Evolutionary conservation across 2,113 vertebrate genomes (phyloP), one percentile per base, ranked within the genome.

Genomic region (Panthera uncia): DNA sequence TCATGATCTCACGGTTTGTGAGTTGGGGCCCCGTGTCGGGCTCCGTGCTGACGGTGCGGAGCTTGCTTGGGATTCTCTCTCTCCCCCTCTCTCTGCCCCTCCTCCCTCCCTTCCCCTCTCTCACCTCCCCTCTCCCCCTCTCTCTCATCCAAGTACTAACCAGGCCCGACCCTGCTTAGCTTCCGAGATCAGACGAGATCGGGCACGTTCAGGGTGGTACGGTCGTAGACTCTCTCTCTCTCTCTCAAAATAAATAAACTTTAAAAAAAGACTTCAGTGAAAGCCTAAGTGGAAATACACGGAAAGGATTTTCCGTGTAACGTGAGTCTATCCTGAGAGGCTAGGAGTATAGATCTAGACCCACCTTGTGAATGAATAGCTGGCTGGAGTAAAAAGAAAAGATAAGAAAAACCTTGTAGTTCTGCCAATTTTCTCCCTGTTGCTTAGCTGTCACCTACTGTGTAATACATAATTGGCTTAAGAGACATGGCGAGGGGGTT

Each of bases 381-480:
- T 97, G 95, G 89, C 97, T 92, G 15, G 1, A 57, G 84, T 74
- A 71, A 68, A 97, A 97, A 96, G 89, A 27, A 82, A 71, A 96
- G 96, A 96, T 97, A 97, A 97, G 96, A 63, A 78, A n/a, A 61
- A 25, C 55, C 81, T 89, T 86, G 85, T 76, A 95, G 88, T 31
- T 27, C 55, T 94, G 94, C 89, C 96, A 93, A 13, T 29, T n/a
- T 85, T 66, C 94, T 93, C 88, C 81, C 38, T 11, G 33, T 21
- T 48, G 27, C 88, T 83, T 63, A 29, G 55, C 68, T 68, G 3
- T 94, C 86, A 66, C 82, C 94, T 52, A 63, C 94, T 89, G 66
- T 8, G 82, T 41, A 84, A 84, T 41, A 52, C 21, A 38, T 93
- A 97, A 98, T 91, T 84, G 94, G 92, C 93, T 89, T 93, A 85